phyloP scores from a whole-genome alignment of 2,797 vertebrate genomes.

The Australoheros facetus region DNA sequence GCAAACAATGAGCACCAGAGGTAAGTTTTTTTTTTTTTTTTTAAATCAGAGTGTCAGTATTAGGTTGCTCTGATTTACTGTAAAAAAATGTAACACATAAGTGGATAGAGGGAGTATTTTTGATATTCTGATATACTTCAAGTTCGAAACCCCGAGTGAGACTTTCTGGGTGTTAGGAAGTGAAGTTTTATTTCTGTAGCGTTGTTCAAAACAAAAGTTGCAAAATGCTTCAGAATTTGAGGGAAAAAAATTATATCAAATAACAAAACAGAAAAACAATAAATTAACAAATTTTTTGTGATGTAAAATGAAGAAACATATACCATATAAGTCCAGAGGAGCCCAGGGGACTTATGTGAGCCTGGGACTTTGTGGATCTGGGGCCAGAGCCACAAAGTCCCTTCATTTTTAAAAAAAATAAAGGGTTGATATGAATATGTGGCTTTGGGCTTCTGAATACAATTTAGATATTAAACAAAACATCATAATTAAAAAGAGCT shows the following conservation, averaged over 20 bases:
- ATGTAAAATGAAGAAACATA: neutral
- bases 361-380: neutral
- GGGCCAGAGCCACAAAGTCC: neutral
- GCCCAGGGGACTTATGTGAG: too few relatives aligned
- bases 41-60: neutral
- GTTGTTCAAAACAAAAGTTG: neutral
- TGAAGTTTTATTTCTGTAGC: neutral
- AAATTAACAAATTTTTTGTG: too few relatives aligned
- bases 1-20: conserved; percentile 15
- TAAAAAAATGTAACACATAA: conserved; percentile 19
- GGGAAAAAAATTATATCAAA: neutral
- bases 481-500: neutral
- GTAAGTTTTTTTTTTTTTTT: fast-evolving
- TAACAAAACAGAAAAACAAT: neutral
- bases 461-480: neutral
- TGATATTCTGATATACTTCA: neutral
- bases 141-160: neutral
- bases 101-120: conserved; percentile 17
- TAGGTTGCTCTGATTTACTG: conserved; percentile 12
- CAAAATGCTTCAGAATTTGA: neutral
- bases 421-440: neutral
- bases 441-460: neutral
- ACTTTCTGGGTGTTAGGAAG: neutral
- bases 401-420: neutral
- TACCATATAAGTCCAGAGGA: neutral